phyloP scores from a whole-genome alignment of 1,140 invertebrate genomes.

The Tetraneura akinire region DNA sequence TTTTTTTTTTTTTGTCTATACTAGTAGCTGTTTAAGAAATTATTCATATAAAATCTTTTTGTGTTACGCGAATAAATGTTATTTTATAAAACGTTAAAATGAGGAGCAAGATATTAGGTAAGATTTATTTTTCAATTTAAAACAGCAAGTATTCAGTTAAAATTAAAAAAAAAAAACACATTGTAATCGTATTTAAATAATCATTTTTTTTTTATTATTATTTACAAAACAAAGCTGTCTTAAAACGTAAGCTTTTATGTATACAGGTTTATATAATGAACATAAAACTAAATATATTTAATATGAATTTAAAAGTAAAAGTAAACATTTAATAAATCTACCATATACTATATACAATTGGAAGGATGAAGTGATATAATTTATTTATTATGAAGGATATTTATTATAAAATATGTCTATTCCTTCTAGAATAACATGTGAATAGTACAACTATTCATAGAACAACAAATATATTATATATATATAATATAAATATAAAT shows the following conservation, averaged over 20 bases:
- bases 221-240: constrained; percentile 38
- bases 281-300: constrained; percentile 10
- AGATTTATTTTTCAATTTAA: not conserved
- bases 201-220: constrained; percentile 15
- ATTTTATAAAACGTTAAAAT: too few species aligned
- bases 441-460: constrained; percentile 6
- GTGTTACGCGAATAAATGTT: too few species aligned
- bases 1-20: too few species aligned
- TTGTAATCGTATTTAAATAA: constrained; percentile 2
- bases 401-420: constrained; percentile 10
- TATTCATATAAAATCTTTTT: too few species aligned
- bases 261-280: constrained; percentile 25
- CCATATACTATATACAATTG: constrained; percentile 17
- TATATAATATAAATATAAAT: not conserved
- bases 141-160: not conserved
- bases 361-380: constrained; percentile 11
- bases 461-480: not conserved
- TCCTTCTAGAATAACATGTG: not conserved
- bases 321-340: not conserved
- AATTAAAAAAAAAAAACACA: not conserved
- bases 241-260: constrained; percentile 23
- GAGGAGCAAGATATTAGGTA: not conserved
- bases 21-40: too few species aligned
- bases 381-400: not conserved
- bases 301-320: not conserved